phyloP scores from a whole-genome alignment of 64 coral and sea anemone genomes.

The Porites australiensis region DNA sequence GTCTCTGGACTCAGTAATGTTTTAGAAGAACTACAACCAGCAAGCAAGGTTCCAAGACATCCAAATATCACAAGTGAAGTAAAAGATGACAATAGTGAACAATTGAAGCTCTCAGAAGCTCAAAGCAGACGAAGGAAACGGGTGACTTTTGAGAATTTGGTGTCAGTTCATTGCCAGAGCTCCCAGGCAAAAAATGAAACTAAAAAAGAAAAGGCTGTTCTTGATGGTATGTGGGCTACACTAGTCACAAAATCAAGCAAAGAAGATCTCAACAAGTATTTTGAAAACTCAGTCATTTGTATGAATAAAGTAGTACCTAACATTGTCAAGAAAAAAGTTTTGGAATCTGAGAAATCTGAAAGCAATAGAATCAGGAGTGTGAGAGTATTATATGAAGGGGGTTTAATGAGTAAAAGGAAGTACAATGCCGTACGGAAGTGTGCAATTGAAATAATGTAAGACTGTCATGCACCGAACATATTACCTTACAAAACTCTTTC shows the following conservation, averaged over 20 bases:
- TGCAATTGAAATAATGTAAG: too few species aligned
- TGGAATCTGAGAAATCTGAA: neutral
- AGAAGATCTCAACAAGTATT: constrained; percentile 44
- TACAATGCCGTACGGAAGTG: too few species aligned
- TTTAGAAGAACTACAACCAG: neutral
- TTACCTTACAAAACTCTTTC: constrained; percentile 47
- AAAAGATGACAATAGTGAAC: constrained; percentile 52
- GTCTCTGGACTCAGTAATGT: neutral
- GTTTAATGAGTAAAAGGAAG: too few species aligned
- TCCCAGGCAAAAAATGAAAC: neutral
- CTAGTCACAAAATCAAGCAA: constrained; percentile 61
- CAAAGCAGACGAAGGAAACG: constrained; percentile 39
- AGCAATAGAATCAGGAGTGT: too few species aligned
- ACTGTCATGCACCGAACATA: constrained; percentile 7
- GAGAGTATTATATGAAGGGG: too few species aligned
- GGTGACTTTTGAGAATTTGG: constrained; percentile 11
- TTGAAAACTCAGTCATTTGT: constrained; percentile 55
- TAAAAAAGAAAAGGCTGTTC: constrained; percentile 18
- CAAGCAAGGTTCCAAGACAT: constrained; percentile 11
- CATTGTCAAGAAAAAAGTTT: constrained; percentile 42
- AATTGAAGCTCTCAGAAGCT: constrained; percentile 33
- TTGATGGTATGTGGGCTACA: constrained; percentile 68
- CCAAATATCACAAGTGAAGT: constrained; percentile 22
- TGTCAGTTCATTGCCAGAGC: constrained; percentile 34
- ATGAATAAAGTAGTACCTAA: constrained; percentile 54